phyloP scores from a whole-genome alignment of 2,113 vertebrate genomes.

The Apteryx mantelli region DNA sequence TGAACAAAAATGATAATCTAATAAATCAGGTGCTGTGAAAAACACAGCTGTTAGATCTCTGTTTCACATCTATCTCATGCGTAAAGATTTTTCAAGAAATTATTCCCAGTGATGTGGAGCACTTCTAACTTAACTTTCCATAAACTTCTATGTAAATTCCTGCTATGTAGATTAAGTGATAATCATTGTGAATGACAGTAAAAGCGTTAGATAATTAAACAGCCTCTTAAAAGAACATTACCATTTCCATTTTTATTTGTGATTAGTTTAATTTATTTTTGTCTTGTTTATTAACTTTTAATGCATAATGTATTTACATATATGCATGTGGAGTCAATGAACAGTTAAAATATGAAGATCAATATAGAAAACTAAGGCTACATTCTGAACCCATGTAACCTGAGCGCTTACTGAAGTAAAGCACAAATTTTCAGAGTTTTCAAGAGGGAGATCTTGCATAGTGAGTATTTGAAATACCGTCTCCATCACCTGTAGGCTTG shows the following conservation, averaged over 20 bases:
- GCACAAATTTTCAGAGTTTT: not conserved
- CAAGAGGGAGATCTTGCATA: not conserved
- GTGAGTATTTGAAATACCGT: not conserved
- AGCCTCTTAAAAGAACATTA: not conserved
- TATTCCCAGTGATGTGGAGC: not conserved
- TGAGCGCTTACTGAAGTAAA: not conserved
- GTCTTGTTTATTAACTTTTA: not conserved
- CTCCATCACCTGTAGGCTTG: not conserved
- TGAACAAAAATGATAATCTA: not conserved
- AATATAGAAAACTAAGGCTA: not conserved
- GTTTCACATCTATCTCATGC: not conserved
- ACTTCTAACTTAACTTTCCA: not conserved
- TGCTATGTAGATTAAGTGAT: not conserved
- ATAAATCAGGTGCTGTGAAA: not conserved
- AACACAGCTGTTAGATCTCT: not conserved
- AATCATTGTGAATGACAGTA: constrained; percentile 25
- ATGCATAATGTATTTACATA: not conserved
- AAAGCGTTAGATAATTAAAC: constrained; percentile 6
- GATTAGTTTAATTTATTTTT: constrained; percentile 7
- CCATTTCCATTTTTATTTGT: not conserved
- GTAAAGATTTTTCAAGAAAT: not conserved
- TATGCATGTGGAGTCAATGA: not conserved
- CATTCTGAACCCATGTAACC: not conserved
- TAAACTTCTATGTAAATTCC: not conserved
- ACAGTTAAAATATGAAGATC: not conserved